Evolutionary conservation across 2,888 invertebrate species (phyloP), one percentile per base, ranked within the genome.

Genomic region (Cheilosia impressa): DNA sequence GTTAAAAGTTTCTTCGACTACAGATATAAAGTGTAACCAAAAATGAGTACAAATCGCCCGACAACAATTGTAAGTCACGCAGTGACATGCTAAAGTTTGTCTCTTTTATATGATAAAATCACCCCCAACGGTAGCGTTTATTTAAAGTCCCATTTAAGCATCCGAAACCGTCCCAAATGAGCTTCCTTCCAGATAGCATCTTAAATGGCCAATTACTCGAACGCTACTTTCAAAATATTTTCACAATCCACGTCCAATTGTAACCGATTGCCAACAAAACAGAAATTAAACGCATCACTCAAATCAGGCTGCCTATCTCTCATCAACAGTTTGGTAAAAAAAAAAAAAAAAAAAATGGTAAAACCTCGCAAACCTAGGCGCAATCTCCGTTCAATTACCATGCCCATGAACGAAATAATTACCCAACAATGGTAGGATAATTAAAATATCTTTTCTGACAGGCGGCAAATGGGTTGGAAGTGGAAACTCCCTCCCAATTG

Each of bases 371-470:
- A 62, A 62, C 73, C 47, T 50, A 63, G 62, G 82, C 78, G 83
- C 83, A 83, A 69, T 84, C 84, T 75, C 73, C 58, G 45, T 80
- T 58, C 75, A 84, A 84, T 84, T 84, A 80, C 69, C 75, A 80
- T 75, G 80, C 65, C 80, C 75, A 84, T 84, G 84, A 84, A 80
- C 71, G 60, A 76, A 66, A 80, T 84, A 84, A 84, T 84, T 84
- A 80, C 84, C 80, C 84, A 84, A 71, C 84, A 84, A 84, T 84
- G 80, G 80, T 80, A 71, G 75, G 85, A 85, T 85, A 85, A 81
- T 85, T 85, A 85, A 85, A 85, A 85, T 85, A 85, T 85, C 80
- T 85, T 31, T 77, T 77, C 71, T 76, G 85, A 77, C 85, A 85
- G 76, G 75, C 80, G 75, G 84, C 63, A 84, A 84, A 84, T 76